Evolutionary conservation across 2,797 vertebrate species (phyloP).

Genomic region (Spheniscus humboldti): DNA sequence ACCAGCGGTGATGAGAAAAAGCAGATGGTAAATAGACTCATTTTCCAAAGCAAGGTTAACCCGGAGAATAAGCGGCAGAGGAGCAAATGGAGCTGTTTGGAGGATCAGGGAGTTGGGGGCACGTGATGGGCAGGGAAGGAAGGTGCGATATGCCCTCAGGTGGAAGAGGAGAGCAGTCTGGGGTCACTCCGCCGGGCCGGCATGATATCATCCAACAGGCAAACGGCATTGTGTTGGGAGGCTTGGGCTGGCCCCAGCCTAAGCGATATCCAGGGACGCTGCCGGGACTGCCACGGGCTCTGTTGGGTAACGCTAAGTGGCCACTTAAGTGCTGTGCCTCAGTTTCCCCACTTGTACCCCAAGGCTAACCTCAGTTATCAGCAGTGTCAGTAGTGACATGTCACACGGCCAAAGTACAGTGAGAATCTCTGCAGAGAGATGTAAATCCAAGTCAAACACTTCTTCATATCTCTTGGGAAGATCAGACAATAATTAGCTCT

Average conservation of each 20-base stretch:
- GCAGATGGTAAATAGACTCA: not conserved
- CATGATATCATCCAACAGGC: not conserved
- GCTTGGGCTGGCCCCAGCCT: not conserved
- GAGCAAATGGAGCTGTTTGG: not conserved
- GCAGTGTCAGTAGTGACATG: not conserved
- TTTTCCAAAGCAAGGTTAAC: not conserved
- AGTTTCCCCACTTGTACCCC: not conserved
- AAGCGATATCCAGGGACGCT: not conserved
- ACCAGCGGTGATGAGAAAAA: rapidly evolving
- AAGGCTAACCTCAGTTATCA: not conserved
- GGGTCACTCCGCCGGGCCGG: rapidly evolving
- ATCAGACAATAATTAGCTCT: not conserved
- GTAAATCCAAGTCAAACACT: not conserved
- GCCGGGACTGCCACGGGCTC: not conserved
- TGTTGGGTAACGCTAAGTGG: rapidly evolving
- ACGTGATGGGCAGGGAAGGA: not conserved
- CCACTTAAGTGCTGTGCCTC: rapidly evolving
- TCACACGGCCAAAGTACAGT: rapidly evolving
- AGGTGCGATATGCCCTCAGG: not conserved
- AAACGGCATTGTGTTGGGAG: rapidly evolving
- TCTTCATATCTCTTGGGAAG: not conserved
- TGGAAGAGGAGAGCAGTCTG: not conserved
- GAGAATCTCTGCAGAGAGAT: not conserved
- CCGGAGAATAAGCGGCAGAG: rapidly evolving
- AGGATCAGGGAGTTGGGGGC: rapidly evolving